Evolutionary conservation across 1,140 invertebrate species (phyloP).

Genomic region (Drosophila kohkoa): DNA sequence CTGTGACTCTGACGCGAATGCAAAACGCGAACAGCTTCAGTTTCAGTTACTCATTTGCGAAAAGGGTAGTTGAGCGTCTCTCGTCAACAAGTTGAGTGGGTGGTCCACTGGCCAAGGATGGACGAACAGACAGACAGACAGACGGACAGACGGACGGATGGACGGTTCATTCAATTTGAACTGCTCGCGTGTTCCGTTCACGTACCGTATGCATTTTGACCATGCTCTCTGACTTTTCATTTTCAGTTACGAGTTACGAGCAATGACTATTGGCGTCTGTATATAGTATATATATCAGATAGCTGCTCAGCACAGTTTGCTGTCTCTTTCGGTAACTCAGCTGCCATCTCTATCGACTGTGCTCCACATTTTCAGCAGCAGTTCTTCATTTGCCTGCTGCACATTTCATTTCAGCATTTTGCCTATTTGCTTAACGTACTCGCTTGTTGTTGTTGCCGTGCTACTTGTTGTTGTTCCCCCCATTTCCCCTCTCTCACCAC

Average conservation of each 20-base stretch:
- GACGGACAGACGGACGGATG: conserved; percentile 32
- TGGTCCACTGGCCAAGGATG: conserved; percentile 10
- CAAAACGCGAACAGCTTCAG: background rate
- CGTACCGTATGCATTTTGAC: conserved; percentile 40
- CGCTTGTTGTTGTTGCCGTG: conserved; percentile 55
- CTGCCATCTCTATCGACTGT: conserved; percentile 35
- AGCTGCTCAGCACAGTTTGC: background rate
- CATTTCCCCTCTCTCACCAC: background rate
- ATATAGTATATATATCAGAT: conserved; percentile 1
- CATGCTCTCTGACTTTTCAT: conserved; percentile 64
- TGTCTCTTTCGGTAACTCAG: conserved; percentile 17
- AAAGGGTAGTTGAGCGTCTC: conserved; percentile 40
- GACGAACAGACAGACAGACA: conserved; percentile 25
- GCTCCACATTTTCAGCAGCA: conserved; percentile 59
- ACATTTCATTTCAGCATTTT: conserved; percentile 62
- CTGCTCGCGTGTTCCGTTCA: conserved; percentile 30
- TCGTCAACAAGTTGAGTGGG: conserved; percentile 45
- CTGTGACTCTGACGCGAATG: background rate
- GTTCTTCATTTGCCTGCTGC: conserved; percentile 68
- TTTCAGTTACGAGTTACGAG: conserved; percentile 46
- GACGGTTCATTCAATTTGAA: conserved; percentile 62
- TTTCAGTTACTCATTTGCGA: conserved; percentile 1
- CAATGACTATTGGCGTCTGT: conserved; percentile 41
- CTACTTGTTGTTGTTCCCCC: conserved; percentile 41
- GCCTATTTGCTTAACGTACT: conserved; percentile 75